Base-by-base conservation (phyloP, 2,797 vertebrate genomes). In the Pseudochaenichthys georgianus region DNA sequence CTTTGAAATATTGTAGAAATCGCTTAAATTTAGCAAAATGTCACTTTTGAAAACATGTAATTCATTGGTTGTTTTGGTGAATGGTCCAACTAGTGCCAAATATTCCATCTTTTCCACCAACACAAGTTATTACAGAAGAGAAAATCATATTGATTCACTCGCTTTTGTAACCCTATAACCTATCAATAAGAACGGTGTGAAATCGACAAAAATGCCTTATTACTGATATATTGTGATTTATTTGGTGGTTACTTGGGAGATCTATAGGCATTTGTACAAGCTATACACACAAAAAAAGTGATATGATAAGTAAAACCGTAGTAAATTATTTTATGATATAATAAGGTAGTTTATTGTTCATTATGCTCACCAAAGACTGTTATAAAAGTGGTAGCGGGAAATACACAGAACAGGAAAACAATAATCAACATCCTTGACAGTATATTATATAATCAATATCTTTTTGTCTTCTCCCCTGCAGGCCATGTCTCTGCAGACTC, bases 401-500 rank as follows among this genome's bases (percentile, higher is more conserved):
- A 45, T 47, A 7, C 13, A 7, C 7, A 10, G 8, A 13, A 16
- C 50, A 50, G 42, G 5, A 69, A 50, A 63, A 31, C 21, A 19
- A 13, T 15, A 21, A 15, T 11, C 15, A 21, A 31, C 47, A 46
- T 21, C 7, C 13, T 48, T 10, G 3, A 13, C 9, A 9, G 23
- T 1, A 19, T 28, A 28, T 28, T 28, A 28, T 28, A 28, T 54
- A 9, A 41, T 11, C 7, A 61, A 38, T 38, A 38, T 38, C 8
- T 7, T 2, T 42, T 6, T 75, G 48, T 77, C 47, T 13, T 64
- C 50, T 71, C 28, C 52, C 50, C 5, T 23, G 4, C 87, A 95
- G 94, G 91, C 31, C 76, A 77, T 0, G 94, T 92, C 23, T 84
- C 78, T 7, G 95, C 94, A 8, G 77, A 95, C 9, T 45, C 91